Base-by-base conservation (phyloP, 1,140 invertebrate genomes). In the Temnothorax nylanderi region DNA sequence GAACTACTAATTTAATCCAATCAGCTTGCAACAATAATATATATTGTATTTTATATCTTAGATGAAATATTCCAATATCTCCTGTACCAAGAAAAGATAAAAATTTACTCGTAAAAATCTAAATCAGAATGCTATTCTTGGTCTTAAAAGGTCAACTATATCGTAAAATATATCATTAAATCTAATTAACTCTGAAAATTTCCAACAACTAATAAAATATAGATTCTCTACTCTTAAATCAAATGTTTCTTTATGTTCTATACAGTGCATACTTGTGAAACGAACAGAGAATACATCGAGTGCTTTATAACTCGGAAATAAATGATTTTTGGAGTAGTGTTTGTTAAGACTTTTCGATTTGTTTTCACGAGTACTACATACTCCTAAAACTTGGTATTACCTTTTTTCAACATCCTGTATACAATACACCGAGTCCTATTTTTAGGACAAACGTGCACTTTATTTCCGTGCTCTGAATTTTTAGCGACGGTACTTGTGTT, bases 391-490 rank as follows among this genome's bases (percentile, higher is more conserved):
- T 26, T 26, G 26, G 26, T 26, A 26, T 1, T 1, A 26, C 26
- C 26, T 26, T 26, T 26, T 26, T 26, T 26, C 26, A 26, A 26
- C 26, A 1, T 1, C 26, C 1, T 26, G 26, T 26, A 26, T 26
- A 26, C 26, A 26, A 18, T 34, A 49, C 16, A 51, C 3, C 16
- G 7, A 62, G 69, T 81, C 13, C 13, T 56, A 69, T 54, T 69
- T 81, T 67, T 49, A 65, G n/a, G 5, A 65, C 58, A 11, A 78
- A 37, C 2, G 16, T 18, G 44, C 51, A 34, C 10, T 74, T 74
- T 47, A 82, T 74, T 60, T 10, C 10, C n/a, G 41, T n/a, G 41
- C 26, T n/a, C 41, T 47, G 74, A 84, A 84, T 18, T 84, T 84
- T 69, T 49, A 74, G 80, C 54, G 41, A 60, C n/a, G 26, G 69